Conservation (phyloP, 2,888 invertebrate genomes). For the Taenaris catops region DNA sequence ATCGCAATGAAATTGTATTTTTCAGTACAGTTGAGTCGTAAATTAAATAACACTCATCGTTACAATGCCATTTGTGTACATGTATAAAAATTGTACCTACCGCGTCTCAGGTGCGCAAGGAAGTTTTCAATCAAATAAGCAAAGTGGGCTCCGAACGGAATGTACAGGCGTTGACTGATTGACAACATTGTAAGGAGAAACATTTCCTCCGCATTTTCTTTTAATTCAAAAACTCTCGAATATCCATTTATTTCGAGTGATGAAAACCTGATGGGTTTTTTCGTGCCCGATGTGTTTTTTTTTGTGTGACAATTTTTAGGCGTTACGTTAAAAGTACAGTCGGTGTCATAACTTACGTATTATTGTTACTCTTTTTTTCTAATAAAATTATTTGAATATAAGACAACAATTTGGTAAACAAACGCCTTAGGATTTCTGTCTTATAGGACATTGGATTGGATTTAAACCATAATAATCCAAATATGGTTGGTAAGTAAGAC, state of each 20-base stretch:
- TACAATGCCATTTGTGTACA: conserved; percentile 17
- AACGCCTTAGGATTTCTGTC: no score
- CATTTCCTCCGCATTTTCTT: conserved; percentile 42
- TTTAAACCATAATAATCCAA: no score
- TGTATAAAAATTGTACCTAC: conserved; percentile 8
- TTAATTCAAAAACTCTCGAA: conserved; percentile 37
- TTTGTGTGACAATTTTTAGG: conserved; percentile 11
- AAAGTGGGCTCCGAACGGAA: conserved; percentile 50
- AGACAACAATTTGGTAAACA: no score
- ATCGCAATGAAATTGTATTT: conserved; percentile 4
- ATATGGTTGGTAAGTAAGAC: no score
- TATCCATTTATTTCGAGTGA: conserved; percentile 41
- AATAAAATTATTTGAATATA: no score
- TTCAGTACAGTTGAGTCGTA: conserved; percentile 5
- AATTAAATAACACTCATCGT: conserved; percentile 22
- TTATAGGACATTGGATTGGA: no score
- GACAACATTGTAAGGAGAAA: conserved; percentile 62
- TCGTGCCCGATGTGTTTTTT: conserved; percentile 3
- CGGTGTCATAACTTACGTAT: no score
- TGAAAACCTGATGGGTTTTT: conserved; percentile 14
- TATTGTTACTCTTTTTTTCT: no score
- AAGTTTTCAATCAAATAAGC: conserved; percentile 75
- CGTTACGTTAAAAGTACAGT: conserved; percentile 1
- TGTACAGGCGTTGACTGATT: conserved; percentile 62
- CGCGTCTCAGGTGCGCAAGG: conserved; percentile 60